Conservation (phyloP, 2,113 vertebrate species). For the Misgurnus mizolepis region DNA sequence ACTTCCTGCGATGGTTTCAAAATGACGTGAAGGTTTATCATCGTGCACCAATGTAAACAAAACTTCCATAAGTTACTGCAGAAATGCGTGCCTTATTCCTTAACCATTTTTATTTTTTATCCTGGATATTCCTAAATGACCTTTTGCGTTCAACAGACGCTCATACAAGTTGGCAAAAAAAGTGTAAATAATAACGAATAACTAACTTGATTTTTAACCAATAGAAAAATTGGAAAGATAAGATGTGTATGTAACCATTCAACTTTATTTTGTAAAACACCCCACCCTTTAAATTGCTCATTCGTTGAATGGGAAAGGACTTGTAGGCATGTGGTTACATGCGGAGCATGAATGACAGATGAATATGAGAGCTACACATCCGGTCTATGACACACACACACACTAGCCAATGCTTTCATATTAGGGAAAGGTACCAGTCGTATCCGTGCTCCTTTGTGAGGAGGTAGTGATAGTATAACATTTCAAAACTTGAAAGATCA, state of each 20-base stretch:
- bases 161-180: too few species aligned
- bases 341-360: background rate
- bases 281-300: background rate
- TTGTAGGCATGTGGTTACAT: conserved; percentile 11
- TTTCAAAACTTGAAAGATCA: background rate
- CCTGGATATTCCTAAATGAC: too few species aligned
- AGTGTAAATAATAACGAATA: too few species aligned
- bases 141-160: too few species aligned
- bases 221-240: too few species aligned
- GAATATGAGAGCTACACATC: background rate
- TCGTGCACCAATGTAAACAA: background rate
- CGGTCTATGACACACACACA: background rate
- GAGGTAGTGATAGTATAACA: background rate
- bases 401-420: background rate
- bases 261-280: background rate
- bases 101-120: too few species aligned
- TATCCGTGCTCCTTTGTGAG: background rate
- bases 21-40: background rate
- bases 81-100: background rate
- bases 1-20: background rate
- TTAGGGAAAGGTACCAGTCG: background rate
- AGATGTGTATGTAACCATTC: background rate
- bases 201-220: too few species aligned
- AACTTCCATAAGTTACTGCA: background rate
- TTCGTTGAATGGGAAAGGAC: background rate